These are phyloP conservation scores for Dasysyrphus albostriatus DNA, from an alignment of 2,888 invertebrate species.

Conservation along the genomic window DNA sequence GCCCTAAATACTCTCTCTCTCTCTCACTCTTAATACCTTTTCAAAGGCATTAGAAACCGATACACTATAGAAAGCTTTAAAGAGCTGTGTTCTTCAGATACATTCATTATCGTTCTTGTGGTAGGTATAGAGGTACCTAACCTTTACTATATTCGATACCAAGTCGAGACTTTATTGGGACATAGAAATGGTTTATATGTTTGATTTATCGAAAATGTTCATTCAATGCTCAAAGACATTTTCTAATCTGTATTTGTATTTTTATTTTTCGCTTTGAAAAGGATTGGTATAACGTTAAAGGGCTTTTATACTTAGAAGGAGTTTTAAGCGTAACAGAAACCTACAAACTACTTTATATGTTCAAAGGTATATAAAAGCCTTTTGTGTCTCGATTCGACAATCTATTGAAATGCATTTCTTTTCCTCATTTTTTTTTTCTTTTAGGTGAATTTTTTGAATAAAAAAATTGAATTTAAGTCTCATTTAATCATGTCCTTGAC, in stretches of 20 bases:
- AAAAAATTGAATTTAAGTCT: neutral
- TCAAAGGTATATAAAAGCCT: neutral
- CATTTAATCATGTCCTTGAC: neutral
- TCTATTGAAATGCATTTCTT: conserved; percentile 1
- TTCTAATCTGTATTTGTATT: neutral
- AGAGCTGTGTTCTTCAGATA: neutral
- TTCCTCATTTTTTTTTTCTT: neutral
- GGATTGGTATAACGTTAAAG: conserved; percentile 4
- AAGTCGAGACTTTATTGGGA: conserved; percentile 16
- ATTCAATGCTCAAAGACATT: conserved; percentile 20
- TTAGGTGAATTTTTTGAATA: neutral
- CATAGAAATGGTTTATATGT: conserved; percentile 1
- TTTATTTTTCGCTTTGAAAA: neutral
- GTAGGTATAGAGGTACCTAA: too few relatives aligned
- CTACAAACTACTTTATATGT: neutral
- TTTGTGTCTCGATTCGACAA: conserved; percentile 5
- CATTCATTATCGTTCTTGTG: neutral
- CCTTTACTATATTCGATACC: too few relatives aligned
- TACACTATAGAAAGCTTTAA: neutral
- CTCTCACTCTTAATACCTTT: neutral
- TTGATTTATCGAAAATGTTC: conserved; percentile 20
- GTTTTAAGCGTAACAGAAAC: neutral
- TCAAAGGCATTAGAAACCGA: neutral
- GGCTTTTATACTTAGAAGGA: conserved; percentile 3
- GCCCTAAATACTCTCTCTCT: neutral